Conservation (phyloP, 2,113 vertebrate genomes). For the Aldabrachelys gigantea region DNA sequence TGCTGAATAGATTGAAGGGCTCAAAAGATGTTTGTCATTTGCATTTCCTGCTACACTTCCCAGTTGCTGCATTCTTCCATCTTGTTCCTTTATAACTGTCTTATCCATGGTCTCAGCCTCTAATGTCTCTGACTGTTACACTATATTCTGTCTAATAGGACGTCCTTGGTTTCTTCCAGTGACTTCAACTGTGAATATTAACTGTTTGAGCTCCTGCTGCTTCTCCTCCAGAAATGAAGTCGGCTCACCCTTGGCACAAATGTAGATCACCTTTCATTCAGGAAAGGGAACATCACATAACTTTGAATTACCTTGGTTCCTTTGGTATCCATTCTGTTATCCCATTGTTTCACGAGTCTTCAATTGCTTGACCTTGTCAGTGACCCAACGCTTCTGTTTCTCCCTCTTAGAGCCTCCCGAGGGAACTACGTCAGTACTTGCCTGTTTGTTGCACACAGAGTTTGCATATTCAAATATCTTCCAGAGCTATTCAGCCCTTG, state of each 20-base stretch:
- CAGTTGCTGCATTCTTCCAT: background rate
- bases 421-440: background rate
- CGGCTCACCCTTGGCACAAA: background rate
- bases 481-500: background rate
- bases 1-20: background rate
- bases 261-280: background rate
- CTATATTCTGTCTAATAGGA: background rate
- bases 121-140: background rate
- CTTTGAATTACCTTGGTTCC: background rate
- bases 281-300: background rate
- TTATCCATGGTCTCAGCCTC: background rate
- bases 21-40: background rate
- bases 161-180: background rate
- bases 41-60: background rate
- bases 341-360: background rate
- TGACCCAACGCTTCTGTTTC: background rate
- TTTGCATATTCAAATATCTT: constrained; percentile 9
- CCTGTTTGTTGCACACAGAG: background rate
- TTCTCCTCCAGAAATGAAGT: rapidly evolving
- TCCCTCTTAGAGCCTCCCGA: background rate
- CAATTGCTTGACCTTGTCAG: background rate
- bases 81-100: background rate
- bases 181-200: background rate
- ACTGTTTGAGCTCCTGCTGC: background rate
- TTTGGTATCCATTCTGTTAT: background rate